Conservation (phyloP, 2,888 invertebrate species). For the Hemicrepidius hirtus region DNA sequence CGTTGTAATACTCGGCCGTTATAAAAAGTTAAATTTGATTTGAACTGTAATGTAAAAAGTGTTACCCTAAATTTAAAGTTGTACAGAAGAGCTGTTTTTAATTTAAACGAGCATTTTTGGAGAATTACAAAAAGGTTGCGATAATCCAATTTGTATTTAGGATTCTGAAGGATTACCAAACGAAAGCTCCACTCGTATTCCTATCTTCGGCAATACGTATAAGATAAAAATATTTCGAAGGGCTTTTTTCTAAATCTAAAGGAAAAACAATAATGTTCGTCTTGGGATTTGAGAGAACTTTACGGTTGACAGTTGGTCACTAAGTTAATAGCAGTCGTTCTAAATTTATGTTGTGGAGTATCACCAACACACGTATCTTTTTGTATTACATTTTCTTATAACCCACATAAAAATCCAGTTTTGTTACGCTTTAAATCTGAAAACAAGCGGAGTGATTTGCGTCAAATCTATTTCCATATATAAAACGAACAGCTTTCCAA, state of each 20-base stretch:
- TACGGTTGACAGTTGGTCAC: conserved; percentile 54
- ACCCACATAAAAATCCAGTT: conserved; percentile 27
- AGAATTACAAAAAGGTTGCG: conserved; percentile 16
- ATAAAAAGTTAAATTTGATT: conserved; percentile 9
- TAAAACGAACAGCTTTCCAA: no score
- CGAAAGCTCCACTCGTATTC: conserved; percentile 17
- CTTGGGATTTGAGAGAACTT: conserved; percentile 55
- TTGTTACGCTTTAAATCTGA: conserved; percentile 20
- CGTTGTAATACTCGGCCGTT: neutral
- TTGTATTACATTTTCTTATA: conserved; percentile 41
- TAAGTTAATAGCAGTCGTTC: conserved; percentile 52
- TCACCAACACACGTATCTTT: conserved; percentile 40
- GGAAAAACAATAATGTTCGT: conserved; percentile 55
- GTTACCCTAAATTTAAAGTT: neutral
- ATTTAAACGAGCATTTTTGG: conserved; percentile 1
- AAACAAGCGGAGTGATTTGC: conserved; percentile 8
- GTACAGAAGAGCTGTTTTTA: conserved; percentile 5
- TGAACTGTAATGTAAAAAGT: neutral
- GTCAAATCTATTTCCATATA: neutral
- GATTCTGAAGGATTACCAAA: conserved; percentile 19
- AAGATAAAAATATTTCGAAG: conserved; percentile 34
- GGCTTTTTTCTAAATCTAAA: conserved; percentile 47
- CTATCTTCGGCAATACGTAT: conserved; percentile 17
- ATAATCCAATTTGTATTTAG: conserved; percentile 28
- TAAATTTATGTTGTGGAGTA: conserved; percentile 48